Evolutionary conservation across 2,888 invertebrate species (phyloP).

Genomic region (Neoaliturus tenellus): DNA sequence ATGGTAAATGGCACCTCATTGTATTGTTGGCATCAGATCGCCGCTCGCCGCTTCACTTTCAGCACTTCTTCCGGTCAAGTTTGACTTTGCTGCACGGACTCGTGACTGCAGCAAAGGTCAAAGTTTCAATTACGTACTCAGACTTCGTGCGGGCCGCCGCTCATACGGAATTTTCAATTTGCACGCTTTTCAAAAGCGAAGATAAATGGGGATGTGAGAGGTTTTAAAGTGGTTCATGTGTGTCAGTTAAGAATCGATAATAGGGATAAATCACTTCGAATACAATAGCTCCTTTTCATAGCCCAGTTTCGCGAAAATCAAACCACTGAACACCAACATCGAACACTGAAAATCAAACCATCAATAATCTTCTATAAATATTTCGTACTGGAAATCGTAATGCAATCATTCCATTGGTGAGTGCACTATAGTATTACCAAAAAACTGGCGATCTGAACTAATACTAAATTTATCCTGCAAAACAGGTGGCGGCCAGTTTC

Average conservation of each 20-base stretch:
- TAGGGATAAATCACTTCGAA: neutral
- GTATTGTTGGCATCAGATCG: slow-evolving; percentile 2
- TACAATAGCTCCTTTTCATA: too few relatives aligned
- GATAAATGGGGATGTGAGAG: neutral
- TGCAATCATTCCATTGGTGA: too few relatives aligned
- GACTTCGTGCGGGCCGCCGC: slow-evolving; percentile 22
- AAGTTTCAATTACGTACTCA: slow-evolving; percentile 22
- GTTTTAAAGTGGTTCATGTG: neutral
- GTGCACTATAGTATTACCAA: too few relatives aligned
- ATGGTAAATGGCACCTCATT: slow-evolving; percentile 7
- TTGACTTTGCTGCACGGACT: slow-evolving; percentile 1
- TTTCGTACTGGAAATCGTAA: too few relatives aligned
- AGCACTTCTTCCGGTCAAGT: slow-evolving; percentile 22
- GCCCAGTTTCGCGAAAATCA: too few relatives aligned
- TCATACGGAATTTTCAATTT: slow-evolving; percentile 7
- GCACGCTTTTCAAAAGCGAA: slow-evolving; percentile 12
- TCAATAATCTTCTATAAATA: too few relatives aligned
- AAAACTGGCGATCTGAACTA: too few relatives aligned
- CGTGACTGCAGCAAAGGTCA: slow-evolving; percentile 13
- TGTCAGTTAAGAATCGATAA: neutral
- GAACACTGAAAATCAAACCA: too few relatives aligned
- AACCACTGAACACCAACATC: too few relatives aligned
- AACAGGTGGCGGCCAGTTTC: too few relatives aligned
- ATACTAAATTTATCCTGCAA: too few relatives aligned
- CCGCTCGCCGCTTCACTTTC: neutral